Conservation (phyloP, 1,140 invertebrate genomes). For the Drosophila kepulauana region DNA sequence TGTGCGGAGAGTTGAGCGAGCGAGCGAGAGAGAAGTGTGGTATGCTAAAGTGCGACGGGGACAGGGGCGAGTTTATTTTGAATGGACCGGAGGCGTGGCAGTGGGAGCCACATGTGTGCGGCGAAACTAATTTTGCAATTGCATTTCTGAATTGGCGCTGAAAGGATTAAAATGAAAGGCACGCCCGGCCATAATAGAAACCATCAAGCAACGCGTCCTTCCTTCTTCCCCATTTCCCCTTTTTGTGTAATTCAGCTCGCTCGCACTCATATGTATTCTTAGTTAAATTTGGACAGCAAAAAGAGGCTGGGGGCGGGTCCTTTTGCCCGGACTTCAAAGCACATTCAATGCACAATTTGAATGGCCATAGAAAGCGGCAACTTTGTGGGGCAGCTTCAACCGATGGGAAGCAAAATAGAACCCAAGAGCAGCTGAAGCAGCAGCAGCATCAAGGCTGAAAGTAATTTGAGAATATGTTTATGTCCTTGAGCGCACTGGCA, state of each 20-base stretch:
- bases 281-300: constrained; percentile 33
- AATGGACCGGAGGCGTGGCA: constrained; percentile 10
- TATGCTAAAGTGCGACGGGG: background rate
- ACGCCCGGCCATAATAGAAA: constrained; percentile 58
- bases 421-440: background rate
- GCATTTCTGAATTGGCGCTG: constrained; percentile 66
- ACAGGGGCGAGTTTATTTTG: background rate
- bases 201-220: constrained; percentile 29
- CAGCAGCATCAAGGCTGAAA: background rate
- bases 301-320: constrained; percentile 5
- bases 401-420: constrained; percentile 2
- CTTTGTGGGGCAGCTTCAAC: constrained; percentile 7
- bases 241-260: no score
- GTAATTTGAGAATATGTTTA: constrained; percentile 8
- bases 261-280: constrained; percentile 3
- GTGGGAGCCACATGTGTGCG: constrained; percentile 22
- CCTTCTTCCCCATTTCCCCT: background rate
- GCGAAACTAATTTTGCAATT: constrained; percentile 75
- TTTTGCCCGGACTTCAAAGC: constrained; percentile 24
- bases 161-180: constrained; percentile 78
- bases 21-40: background rate
- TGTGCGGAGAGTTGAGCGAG: no score
- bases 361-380: constrained; percentile 42
- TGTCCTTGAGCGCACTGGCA: constrained; percentile 24
- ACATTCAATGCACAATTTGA: constrained; percentile 51